Conservation (phyloP, 2,797 vertebrate species). For the Acridotheres tristis region DNA sequence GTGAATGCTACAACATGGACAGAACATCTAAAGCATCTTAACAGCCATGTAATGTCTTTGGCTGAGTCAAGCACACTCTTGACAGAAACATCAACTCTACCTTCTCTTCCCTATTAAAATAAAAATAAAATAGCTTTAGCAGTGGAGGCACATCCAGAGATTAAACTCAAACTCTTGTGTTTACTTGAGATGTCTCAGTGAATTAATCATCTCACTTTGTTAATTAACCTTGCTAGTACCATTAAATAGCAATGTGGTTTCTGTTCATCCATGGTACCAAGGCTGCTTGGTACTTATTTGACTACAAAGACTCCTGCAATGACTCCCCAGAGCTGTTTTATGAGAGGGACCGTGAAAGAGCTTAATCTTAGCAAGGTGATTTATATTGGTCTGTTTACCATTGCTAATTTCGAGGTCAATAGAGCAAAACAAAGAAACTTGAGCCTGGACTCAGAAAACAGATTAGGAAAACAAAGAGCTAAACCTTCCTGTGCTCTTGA, state of each 20-base stretch:
- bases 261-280: background rate
- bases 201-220: conserved; percentile 1
- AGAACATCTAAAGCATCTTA: background rate
- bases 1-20: background rate
- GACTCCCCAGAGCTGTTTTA: background rate
- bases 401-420: background rate
- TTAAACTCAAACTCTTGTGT: background rate
- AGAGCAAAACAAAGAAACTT: background rate
- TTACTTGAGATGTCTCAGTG: background rate
- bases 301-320: background rate
- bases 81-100: background rate
- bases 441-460: background rate
- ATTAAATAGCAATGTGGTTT: background rate
- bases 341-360: background rate
- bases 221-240: background rate
- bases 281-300: background rate
- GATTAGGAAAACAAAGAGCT: background rate
- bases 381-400: background rate
- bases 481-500: background rate
- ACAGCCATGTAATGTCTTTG: background rate
- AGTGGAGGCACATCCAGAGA: background rate
- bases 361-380: background rate
- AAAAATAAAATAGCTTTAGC: background rate
- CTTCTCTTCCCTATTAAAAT: background rate
- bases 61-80: background rate